These are phyloP conservation scores for Chaetodon trifascialis DNA, from an alignment of 2,113 vertebrate genomes.

Conservation along the genomic window DNA sequence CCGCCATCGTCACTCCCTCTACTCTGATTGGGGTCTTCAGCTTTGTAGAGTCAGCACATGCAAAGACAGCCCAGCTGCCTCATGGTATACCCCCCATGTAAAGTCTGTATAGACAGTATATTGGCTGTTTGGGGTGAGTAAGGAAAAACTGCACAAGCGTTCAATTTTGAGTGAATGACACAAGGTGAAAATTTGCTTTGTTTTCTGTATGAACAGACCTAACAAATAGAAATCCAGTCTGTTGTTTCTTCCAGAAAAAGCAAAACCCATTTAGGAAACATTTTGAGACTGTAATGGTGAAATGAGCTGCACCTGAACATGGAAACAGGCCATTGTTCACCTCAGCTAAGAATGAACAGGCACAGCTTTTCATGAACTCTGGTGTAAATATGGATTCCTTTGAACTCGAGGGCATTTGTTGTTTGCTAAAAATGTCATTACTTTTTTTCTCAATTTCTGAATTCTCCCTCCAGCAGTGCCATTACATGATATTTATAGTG, in stretches of 20 bases:
- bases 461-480: conserved; percentile 36
- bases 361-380: neutral
- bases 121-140: neutral
- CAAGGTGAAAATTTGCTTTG: neutral
- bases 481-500: conserved; percentile 52
- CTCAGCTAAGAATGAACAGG: neutral
- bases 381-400: neutral
- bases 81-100: no score
- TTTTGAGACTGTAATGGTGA: neutral
- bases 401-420: neutral
- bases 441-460: conserved; percentile 22
- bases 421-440: neutral
- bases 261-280: neutral
- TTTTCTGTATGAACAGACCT: neutral
- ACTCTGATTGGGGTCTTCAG: no score
- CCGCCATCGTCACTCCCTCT: no score
- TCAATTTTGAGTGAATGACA: neutral
- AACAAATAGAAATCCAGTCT: neutral
- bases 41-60: no score
- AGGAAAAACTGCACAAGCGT: no score
- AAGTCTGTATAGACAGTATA: neutral
- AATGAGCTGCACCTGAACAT: neutral
- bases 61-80: no score
- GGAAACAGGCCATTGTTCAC: neutral
- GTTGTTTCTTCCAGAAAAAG: neutral